Percentiles rank a stretch among this genome's conserved stretches.
Evolutionary conservation across 1,140 invertebrate species (phyloP).

Genomic region (Chrysopa pallens): DNA sequence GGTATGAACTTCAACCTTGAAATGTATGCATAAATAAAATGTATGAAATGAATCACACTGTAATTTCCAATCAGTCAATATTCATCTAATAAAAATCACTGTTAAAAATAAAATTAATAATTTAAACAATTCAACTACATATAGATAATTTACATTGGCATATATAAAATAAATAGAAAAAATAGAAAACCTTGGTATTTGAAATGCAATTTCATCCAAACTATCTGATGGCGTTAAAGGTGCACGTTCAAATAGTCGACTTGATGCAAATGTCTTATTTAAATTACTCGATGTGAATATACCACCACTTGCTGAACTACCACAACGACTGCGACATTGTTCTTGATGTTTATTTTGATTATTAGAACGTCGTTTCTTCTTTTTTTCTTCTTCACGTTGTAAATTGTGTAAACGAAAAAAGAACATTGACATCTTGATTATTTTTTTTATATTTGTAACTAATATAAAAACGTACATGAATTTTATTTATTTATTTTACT

Average conservation of each 20-base stretch:
- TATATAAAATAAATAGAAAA: not conserved
- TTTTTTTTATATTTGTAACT: slow-evolving; percentile 2
- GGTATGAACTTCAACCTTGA: too few relatives aligned
- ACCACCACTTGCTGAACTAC: slow-evolving; percentile 22
- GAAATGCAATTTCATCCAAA: slow-evolving; percentile 76
- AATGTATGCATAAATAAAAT: too few relatives aligned
- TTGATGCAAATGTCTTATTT: slow-evolving; percentile 44
- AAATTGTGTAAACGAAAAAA: slow-evolving; percentile 86
- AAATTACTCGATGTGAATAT: slow-evolving; percentile 20
- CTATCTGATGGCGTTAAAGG: slow-evolving; percentile 70
- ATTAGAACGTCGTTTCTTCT: slow-evolving; percentile 28
- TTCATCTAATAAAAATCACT: too few relatives aligned
- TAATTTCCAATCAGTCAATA: too few relatives aligned
- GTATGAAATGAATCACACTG: too few relatives aligned
- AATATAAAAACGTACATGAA: too few relatives aligned
- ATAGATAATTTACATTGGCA: not conserved
- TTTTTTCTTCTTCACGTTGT: slow-evolving; percentile 57
- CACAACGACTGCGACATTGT: slow-evolving; percentile 19
- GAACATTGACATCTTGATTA: slow-evolving; percentile 71
- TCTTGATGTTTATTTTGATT: slow-evolving; percentile 31
- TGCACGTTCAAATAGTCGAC: slow-evolving; percentile 62
- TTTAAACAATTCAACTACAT: too few relatives aligned
- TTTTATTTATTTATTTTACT: too few relatives aligned
- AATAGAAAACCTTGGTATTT: slow-evolving; percentile 64
- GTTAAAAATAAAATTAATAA: too few relatives aligned